phyloP scores from a whole-genome alignment of 2,888 invertebrate species.

The Meta bourneti region DNA sequence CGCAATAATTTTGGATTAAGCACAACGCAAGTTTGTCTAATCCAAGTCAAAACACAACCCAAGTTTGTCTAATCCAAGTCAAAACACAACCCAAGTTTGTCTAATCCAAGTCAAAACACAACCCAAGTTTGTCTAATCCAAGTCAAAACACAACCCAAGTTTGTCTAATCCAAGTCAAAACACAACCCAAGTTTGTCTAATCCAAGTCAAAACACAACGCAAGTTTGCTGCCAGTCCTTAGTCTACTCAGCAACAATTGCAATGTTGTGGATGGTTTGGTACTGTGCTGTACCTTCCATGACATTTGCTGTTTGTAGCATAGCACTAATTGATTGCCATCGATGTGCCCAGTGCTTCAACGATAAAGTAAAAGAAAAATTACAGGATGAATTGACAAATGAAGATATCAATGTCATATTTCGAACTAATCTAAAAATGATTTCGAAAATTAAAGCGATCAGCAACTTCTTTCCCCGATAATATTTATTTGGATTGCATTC shows the following conservation, averaged over 20 bases:
- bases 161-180: too few relatives aligned
- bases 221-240: neutral
- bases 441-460: neutral
- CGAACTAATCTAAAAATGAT: neutral
- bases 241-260: neutral
- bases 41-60: too few relatives aligned
- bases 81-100: too few relatives aligned
- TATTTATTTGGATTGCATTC: neutral
- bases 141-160: too few relatives aligned
- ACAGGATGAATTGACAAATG: neutral
- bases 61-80: too few relatives aligned
- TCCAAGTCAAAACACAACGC: neutral
- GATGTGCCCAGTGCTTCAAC: neutral
- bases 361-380: neutral
- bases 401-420: neutral
- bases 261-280: neutral
- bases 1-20: neutral
- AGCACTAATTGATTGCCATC: neutral
- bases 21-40: too few relatives aligned
- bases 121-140: too few relatives aligned
- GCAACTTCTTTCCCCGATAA: neutral
- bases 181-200: too few relatives aligned
- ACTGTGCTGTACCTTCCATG: neutral
- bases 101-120: too few relatives aligned
- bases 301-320: neutral